These are phyloP conservation scores for Perognathus longimembris DNA, from an alignment of 2,113 vertebrate genomes.

Conservation along the genomic window DNA sequence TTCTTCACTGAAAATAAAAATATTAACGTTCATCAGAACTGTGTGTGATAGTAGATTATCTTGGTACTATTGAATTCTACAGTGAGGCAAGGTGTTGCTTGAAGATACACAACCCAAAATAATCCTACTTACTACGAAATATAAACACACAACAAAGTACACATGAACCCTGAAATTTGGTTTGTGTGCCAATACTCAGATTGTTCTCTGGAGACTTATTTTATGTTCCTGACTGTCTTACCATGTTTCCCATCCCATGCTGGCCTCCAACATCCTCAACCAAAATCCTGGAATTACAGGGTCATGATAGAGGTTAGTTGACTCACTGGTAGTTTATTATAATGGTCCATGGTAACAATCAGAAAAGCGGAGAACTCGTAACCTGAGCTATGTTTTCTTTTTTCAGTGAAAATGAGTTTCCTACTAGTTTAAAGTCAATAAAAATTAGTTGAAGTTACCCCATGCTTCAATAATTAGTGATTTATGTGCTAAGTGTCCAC, in stretches of 20 bases:
- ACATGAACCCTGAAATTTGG: conserved; percentile 27
- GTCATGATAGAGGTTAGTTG: no score
- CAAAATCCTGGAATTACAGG: no score
- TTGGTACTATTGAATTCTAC: conserved; percentile 33
- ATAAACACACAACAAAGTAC: conserved; percentile 38
- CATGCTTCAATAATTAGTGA: no score
- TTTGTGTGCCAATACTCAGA: background rate
- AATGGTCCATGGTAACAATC: no score
- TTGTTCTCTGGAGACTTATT: background rate
- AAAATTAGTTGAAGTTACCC: no score
- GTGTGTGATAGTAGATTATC: conserved; percentile 22
- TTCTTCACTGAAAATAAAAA: conserved; percentile 24
- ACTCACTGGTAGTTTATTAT: no score
- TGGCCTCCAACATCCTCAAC: no score
- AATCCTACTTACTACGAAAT: background rate
- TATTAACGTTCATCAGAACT: background rate
- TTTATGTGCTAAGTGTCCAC: background rate
- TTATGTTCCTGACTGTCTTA: background rate
- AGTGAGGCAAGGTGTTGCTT: conserved; percentile 27
- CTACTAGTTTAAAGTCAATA: no score
- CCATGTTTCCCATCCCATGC: no score
- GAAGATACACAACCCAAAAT: background rate
- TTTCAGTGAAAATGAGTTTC: no score
- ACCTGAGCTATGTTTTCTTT: no score
- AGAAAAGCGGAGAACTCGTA: no score